A percentile compares a stretch with the other conserved stretches of the same genome.
These are phyloP conservation scores for Oreocharis arfaki DNA, from an alignment of 2,113 vertebrate species.

Conservation along the genomic window DNA sequence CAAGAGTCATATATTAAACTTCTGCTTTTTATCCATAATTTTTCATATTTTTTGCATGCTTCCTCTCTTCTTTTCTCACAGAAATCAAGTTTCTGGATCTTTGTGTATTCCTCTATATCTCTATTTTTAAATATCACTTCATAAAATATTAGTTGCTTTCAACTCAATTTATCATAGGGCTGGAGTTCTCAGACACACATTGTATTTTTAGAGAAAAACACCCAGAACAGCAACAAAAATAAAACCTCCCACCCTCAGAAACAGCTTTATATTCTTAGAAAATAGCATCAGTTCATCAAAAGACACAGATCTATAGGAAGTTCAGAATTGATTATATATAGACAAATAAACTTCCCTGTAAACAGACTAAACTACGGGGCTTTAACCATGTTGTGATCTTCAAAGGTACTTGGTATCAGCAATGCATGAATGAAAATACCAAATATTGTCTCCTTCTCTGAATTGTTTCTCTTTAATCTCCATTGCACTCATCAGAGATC, in stretches of 20 bases:
- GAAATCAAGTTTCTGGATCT: neutral
- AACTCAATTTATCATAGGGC: neutral
- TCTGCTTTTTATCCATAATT: neutral
- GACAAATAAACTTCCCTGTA: neutral
- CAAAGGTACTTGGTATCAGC: neutral
- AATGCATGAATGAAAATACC: neutral
- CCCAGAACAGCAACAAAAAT: rapidly evolving
- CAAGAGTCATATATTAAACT: neutral
- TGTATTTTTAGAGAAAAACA: neutral
- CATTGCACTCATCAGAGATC: neutral
- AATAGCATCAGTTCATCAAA: neutral
- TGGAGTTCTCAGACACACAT: neutral
- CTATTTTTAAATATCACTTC: neutral
- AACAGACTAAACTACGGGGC: neutral
- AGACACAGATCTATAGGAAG: neutral
- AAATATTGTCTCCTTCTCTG: neutral
- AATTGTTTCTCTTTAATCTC: neutral
- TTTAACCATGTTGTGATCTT: neutral
- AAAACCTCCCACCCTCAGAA: neutral
- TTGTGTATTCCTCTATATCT: neutral
- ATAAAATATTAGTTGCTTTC: neutral
- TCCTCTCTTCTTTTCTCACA: neutral
- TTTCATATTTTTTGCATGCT: neutral
- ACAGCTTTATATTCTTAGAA: neutral
- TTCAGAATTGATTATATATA: neutral